Percentiles rank a stretch among this genome's conserved stretches.
phyloP scores from a whole-genome alignment of 2,797 vertebrate genomes.

The Malurus splendens region DNA sequence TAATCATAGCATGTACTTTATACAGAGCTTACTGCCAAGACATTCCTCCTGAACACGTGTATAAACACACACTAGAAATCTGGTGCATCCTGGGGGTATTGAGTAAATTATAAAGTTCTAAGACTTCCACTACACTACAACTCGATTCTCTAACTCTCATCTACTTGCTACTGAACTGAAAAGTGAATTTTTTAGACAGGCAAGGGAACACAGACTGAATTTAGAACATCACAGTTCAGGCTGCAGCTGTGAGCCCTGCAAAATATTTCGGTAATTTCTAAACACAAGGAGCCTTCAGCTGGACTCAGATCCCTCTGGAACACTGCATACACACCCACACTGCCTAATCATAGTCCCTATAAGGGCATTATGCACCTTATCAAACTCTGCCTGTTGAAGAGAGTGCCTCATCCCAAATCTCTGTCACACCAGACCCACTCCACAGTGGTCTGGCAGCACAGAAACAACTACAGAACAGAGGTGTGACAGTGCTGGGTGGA shows the following conservation, averaged over 20 bases:
- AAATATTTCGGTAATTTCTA: not conserved
- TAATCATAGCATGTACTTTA: not conserved
- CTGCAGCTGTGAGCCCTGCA: not conserved
- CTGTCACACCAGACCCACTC: not conserved
- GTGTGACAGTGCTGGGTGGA: not conserved
- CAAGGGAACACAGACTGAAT: not conserved
- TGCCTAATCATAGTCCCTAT: rapidly evolving
- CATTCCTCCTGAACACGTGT: not conserved
- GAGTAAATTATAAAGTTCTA: not conserved
- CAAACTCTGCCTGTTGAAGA: rapidly evolving
- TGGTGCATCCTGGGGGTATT: rapidly evolving
- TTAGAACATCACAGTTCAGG: not conserved
- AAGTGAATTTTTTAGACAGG: not conserved
- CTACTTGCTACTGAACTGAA: not conserved
- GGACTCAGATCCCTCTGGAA: not conserved
- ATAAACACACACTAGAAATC: not conserved
- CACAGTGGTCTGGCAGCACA: not conserved
- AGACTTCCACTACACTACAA: not conserved
- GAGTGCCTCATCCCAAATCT: not conserved
- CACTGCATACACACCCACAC: too few relatives aligned
- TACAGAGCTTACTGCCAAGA: not conserved
- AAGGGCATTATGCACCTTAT: rapidly evolving
- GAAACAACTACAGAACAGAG: not conserved
- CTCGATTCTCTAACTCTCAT: not conserved
- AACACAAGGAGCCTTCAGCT: not conserved